These are phyloP conservation scores for Microctonus aethiopoides DNA, from an alignment of 2,888 invertebrate genomes.

Conservation along the genomic window DNA sequence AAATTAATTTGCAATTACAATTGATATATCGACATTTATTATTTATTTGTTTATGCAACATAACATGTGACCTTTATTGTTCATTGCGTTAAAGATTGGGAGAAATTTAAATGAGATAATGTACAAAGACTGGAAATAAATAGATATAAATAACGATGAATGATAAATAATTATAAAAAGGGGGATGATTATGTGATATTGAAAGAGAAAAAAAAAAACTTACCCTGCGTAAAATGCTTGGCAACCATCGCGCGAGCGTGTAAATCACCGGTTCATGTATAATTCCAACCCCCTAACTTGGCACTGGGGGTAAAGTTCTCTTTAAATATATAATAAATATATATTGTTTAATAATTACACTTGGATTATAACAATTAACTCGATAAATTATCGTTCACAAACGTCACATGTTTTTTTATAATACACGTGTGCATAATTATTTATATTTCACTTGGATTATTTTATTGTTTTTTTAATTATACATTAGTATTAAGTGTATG, in stretches of 20 bases:
- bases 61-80: background rate
- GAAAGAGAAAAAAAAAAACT: too few relatives aligned
- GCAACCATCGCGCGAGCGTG: slow-evolving; percentile 61
- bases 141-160: background rate
- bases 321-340: background rate
- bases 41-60: background rate
- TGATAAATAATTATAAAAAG: too few relatives aligned
- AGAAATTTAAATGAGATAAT: background rate
- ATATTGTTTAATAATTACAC: slow-evolving; percentile 4
- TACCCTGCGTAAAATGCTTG: slow-evolving; percentile 65
- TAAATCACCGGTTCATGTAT: slow-evolving; percentile 50
- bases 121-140: background rate
- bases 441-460: too few relatives aligned
- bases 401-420: slow-evolving; percentile 7
- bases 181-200: background rate
- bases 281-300: slow-evolving; percentile 40
- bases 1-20: too few relatives aligned
- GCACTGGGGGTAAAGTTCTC: slow-evolving; percentile 20
- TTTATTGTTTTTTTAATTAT: too few relatives aligned
- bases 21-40: background rate
- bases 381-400: background rate
- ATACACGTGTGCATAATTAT: background rate
- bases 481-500: background rate
- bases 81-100: background rate
- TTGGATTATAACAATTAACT: slow-evolving; percentile 23